Conservation (phyloP, 2,797 vertebrate genomes). For the Hapalemur alaotrensis region DNA sequence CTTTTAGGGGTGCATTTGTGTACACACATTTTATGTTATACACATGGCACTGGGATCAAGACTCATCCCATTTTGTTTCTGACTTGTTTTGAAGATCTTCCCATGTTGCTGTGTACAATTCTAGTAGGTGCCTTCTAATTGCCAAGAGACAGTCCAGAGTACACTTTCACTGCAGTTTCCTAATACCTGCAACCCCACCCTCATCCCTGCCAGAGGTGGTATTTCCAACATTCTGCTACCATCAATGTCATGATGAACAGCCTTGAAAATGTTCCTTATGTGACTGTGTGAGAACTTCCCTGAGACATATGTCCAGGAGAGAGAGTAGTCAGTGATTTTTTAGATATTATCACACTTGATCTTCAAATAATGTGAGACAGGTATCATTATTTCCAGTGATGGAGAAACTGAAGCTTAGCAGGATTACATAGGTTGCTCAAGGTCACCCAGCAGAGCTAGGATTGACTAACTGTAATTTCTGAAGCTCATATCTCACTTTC, state of each 20-base stretch:
- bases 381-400: neutral
- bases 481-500: neutral
- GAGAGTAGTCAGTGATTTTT: neutral
- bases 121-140: neutral
- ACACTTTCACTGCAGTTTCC: neutral
- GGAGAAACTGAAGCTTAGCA: neutral
- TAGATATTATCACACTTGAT: neutral
- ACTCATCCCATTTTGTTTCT: neutral
- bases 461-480: neutral
- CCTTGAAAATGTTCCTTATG: neutral
- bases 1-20: neutral
- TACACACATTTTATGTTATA: neutral
- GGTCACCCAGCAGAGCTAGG: neutral
- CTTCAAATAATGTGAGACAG: neutral
- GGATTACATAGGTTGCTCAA: neutral
- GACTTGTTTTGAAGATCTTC: neutral
- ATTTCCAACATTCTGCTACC: neutral
- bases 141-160: neutral
- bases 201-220: neutral
- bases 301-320: neutral
- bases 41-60: neutral
- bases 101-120: neutral
- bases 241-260: neutral
- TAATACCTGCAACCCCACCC: neutral
- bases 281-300: neutral